Evolutionary conservation across 2,797 vertebrate species (phyloP), one percentile per base, ranked within the genome.

Genomic region (Poeciliopsis presidionis): DNA sequence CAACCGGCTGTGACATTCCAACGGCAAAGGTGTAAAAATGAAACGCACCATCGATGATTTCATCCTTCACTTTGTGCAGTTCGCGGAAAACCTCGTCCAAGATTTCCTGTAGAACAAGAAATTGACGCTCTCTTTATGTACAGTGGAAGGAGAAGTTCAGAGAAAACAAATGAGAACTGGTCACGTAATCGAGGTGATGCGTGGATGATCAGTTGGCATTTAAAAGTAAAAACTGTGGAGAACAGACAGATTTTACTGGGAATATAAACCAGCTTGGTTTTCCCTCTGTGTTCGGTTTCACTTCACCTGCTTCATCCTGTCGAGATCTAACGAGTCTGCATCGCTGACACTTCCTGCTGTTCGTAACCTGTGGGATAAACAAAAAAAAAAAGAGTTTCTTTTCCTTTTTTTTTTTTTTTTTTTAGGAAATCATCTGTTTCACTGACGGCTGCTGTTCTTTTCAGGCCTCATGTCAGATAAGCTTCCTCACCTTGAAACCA

Each of bases 1-100:
- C 30, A 20, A 16, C 14, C 11, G 14, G 11, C 9, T 45, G 25
- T 16, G 20, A n/a, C 30, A 79, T 16, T 76, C 20, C 74, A 36
- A 77, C 4, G 22, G 28, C 2, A n/a, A 2, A 75, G 18, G 0
- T 72, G 28, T 72, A 30, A 72, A 79, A 75, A 79, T 33, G 0
- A 72, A 87, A 91, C 97, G 85, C 96, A 99, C 98, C 98, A 87
- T 98, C 97, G 73, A 99, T 98, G 94, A 99, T 99, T 95, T 99
- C 98, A 89, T 98, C 97, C 95, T 99, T 99, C 93, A 98, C 98
- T 93, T 98, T 99, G 96, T 99, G 98, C 89, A 99, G 96, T 93
- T 99, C 98, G 87, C 97, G 97, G 90, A 99, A 97, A 91, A 99
- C 98, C 94, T 99, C 98, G 85, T 99, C 98, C 94, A 99, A 95